A percentile compares a stretch with the other conserved stretches of the same genome.
Conservation (phyloP, 2,797 vertebrate species). For the Saxicola maurus region DNA sequence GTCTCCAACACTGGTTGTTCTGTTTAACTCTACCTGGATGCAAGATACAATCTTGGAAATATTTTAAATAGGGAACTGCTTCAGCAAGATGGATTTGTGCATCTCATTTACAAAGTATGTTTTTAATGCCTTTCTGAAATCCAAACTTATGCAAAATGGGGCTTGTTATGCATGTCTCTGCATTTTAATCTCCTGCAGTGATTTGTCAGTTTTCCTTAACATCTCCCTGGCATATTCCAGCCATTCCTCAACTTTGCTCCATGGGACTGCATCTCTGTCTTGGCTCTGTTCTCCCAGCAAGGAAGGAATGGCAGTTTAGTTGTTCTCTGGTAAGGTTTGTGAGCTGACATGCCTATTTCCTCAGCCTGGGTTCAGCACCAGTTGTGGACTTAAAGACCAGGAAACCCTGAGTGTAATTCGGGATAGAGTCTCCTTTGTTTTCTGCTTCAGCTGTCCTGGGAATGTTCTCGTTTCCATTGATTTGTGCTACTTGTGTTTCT, state of each 20-base stretch:
- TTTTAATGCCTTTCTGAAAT: conserved; percentile 61
- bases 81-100: conserved; percentile 40
- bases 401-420: accelerated
- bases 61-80: conserved; percentile 49
- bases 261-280: conserved; percentile 66
- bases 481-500: neutral
- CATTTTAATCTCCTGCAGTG: conserved; percentile 64
- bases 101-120: conserved; percentile 61
- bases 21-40: neutral
- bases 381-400: neutral
- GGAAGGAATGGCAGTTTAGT: neutral
- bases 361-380: neutral
- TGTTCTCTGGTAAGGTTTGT: neutral
- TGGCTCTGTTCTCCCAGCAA: conserved; percentile 71
- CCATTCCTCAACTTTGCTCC: conserved; percentile 80
- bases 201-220: conserved; percentile 47
- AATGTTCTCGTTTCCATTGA: neutral
- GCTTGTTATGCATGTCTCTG: conserved; percentile 50
- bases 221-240: conserved; percentile 57
- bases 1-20: neutral
- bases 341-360: neutral
- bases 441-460: neutral
- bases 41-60: conserved; percentile 49
- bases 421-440: neutral
- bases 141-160: conserved; percentile 55